These are phyloP conservation scores for Cuniculus paca DNA, from an alignment of 2,797 vertebrate species.

Conservation along the genomic window DNA sequence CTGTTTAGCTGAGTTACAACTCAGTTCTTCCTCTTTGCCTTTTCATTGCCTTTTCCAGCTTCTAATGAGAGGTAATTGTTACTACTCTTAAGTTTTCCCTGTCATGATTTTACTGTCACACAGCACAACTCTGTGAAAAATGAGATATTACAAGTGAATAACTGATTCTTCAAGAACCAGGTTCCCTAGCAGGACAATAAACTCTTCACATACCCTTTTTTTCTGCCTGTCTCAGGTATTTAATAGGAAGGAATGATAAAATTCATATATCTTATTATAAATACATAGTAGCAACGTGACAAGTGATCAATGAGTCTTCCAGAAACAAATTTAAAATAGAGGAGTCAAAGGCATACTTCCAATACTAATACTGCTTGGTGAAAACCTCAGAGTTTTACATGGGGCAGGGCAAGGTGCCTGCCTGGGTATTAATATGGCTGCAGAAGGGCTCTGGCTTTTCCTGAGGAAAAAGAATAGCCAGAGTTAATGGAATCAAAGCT, in stretches of 20 bases:
- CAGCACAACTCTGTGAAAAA: background rate
- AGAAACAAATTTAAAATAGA: conserved; percentile 64
- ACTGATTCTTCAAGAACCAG: conserved; percentile 2
- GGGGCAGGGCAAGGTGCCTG: background rate
- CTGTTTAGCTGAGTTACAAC: background rate
- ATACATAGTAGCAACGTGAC: conserved; percentile 62
- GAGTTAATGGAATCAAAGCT: background rate
- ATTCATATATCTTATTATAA: conserved; percentile 62
- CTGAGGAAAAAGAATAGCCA: background rate
- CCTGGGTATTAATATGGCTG: conserved; percentile 7
- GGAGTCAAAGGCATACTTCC: background rate
- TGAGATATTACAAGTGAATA: background rate
- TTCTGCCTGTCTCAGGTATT: background rate
- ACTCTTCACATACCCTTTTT: background rate
- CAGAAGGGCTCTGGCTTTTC: background rate
- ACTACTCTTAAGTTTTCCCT: background rate
- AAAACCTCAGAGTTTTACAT: conserved; percentile 28
- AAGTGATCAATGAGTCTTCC: conserved; percentile 61
- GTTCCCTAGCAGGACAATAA: background rate
- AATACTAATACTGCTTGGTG: background rate
- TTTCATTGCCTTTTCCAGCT: background rate
- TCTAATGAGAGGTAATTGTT: background rate
- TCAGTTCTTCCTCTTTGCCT: background rate
- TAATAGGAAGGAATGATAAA: conserved; percentile 41
- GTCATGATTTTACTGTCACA: background rate